phyloP scores from a whole-genome alignment of 1,140 invertebrate genomes.

The Campodea augens region DNA sequence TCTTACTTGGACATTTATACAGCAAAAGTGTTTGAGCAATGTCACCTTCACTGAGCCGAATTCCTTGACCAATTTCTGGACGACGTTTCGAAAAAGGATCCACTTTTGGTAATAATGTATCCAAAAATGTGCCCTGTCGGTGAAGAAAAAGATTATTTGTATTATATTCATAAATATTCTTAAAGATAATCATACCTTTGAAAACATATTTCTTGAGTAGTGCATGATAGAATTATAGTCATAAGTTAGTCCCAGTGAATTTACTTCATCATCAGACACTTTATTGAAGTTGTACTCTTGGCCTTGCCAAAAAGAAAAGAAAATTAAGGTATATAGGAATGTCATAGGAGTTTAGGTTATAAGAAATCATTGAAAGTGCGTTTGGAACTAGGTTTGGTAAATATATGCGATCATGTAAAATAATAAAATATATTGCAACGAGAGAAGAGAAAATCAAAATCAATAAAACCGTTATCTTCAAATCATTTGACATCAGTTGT shows the following conservation, averaged over 20 bases:
- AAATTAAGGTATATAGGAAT: not conserved
- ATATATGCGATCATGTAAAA: too few species aligned
- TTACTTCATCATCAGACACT: conserved; percentile 83
- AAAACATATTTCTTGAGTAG: conserved; percentile 94
- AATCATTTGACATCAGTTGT: too few species aligned
- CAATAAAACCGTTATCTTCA: too few species aligned
- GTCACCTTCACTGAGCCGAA: conserved; percentile 78
- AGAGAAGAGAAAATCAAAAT: too few species aligned
- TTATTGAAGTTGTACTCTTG: conserved; percentile 99
- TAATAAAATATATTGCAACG: too few species aligned
- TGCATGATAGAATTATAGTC: conserved; percentile 99
- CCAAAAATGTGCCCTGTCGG: conserved; percentile 60
- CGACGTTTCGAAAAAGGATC: conserved; percentile 47
- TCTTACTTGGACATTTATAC: conserved; percentile 84
- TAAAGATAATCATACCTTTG: conserved; percentile 33
- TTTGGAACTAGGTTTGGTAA: too few species aligned
- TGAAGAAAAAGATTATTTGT: conserved; percentile 8
- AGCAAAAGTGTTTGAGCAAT: conserved; percentile 90
- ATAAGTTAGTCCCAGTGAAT: conserved; percentile 81
- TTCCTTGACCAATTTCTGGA: conserved; percentile 84
- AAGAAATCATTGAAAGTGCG: conserved; percentile 2
- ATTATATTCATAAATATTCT: not conserved
- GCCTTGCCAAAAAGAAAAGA: conserved; percentile 32
- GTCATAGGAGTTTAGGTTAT: not conserved
- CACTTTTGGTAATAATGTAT: conserved; percentile 83